These are phyloP conservation scores for Callosobruchus maculatus DNA, from an alignment of 2,888 invertebrate genomes.

Conservation along the genomic window DNA sequence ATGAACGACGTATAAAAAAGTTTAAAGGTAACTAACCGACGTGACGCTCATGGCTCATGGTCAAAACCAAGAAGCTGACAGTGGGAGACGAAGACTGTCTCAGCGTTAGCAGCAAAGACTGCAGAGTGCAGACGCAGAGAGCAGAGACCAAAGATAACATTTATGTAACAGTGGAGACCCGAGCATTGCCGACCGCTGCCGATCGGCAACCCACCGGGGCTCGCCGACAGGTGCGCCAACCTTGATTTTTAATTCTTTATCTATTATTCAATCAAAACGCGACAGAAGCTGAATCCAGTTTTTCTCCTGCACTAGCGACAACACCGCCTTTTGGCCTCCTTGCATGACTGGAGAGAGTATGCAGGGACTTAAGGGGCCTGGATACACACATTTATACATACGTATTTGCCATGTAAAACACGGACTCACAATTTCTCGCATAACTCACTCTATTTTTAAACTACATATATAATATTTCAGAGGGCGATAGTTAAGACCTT, in stretches of 20 bases:
- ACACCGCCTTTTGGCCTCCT: neutral
- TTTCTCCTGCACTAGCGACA: conserved; percentile 8
- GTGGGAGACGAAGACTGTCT: no score
- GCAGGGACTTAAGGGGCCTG: neutral
- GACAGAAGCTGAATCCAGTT: conserved; percentile 25
- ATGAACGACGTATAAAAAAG: no score
- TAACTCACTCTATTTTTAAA: no score
- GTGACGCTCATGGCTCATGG: neutral
- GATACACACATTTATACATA: no score
- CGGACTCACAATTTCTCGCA: no score
- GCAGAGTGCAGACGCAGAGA: neutral
- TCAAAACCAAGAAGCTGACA: neutral
- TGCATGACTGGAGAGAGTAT: neutral
- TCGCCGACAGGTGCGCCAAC: conserved; percentile 30
- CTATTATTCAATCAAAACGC: conserved; percentile 27
- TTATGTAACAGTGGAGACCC: neutral
- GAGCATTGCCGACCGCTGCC: neutral
- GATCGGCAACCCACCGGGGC: neutral
- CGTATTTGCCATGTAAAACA: no score
- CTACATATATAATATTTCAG: no score
- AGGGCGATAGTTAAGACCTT: no score
- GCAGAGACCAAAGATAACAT: neutral
- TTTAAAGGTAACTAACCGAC: no score
- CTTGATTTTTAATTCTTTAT: conserved; percentile 29
- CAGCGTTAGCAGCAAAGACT: neutral